Base-by-base conservation (phyloP, 1,140 invertebrate genomes). In the Drosophila pallidifrons region DNA sequence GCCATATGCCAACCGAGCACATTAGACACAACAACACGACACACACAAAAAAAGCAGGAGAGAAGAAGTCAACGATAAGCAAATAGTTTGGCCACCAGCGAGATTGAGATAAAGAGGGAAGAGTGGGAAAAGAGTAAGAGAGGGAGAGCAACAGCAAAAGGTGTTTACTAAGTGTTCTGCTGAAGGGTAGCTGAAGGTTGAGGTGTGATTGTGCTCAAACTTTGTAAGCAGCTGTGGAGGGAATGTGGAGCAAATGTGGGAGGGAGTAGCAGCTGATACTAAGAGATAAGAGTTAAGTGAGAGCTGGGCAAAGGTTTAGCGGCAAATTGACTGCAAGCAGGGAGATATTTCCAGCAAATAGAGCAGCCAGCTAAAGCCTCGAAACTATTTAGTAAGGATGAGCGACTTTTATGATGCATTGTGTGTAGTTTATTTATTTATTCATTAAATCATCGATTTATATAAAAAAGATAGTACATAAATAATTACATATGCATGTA, bases 1-100 rank as follows among this genome's bases (percentile, higher is more conserved):
- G 74, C 81, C 85, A 85, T 85, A 89, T 88, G 85, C 64, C 55
- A 49, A 47, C 72, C 55, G 28, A 75, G 64, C 75, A 79, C 55
- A 77, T 77, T 71, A 79, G 74, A 72, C 32, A 77, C 49, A 65
- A 46, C 45, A 58, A 38, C 35, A 38, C 35, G 35, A 38, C 35
- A 2, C 0, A 8, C 6, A 38, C 35, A 10, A 38, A 7, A 8
- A 38, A 7, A 45, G 45, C 1, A 64, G 7, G 10, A 10, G 10
- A 8, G 30, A 35, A 16, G 60, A 54, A 38, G 13, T 5, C 30
- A 41, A 30, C 15, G 58, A 51, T 69, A 63, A 51, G 58, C 67
- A 69, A 74, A 55, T 68, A 68, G 57, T 61, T 61, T 38, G 49
- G 32, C 47, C 10, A 35, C 20, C 46, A 4, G 38, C 30, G n/a